Conservation (phyloP, 2,113 vertebrate genomes). For the Mustela nigripes region DNA sequence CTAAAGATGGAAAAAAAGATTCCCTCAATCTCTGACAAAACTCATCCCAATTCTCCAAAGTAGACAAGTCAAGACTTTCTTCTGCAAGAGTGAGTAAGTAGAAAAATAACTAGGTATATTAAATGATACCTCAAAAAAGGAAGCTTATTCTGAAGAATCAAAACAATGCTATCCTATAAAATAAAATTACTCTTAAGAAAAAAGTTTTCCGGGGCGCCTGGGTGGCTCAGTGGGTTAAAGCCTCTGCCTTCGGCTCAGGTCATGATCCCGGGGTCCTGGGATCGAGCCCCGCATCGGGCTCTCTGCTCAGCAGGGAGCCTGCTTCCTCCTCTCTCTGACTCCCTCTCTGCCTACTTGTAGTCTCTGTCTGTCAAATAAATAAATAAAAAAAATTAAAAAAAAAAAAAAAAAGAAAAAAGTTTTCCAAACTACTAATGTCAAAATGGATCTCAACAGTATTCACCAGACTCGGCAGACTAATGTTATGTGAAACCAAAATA, state of each 20-base stretch:
- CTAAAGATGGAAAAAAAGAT: neutral
- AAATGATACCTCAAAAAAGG: slow-evolving; percentile 9
- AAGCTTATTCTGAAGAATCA: neutral
- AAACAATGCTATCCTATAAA: neutral
- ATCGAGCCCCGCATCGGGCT: too few species aligned
- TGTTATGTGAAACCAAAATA: neutral
- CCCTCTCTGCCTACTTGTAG: too few species aligned
- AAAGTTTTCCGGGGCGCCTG: neutral
- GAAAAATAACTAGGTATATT: neutral
- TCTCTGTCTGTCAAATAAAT: too few species aligned
- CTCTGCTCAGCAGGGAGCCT: too few species aligned
- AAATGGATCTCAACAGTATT: neutral
- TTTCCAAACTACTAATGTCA: slow-evolving; percentile 35
- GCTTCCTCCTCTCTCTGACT: too few species aligned
- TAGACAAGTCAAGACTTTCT: neutral
- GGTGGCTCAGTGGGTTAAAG: too few species aligned
- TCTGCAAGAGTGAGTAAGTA: neutral
- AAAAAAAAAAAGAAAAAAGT: slow-evolving; percentile 45
- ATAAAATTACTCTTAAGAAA: slow-evolving; percentile 32
- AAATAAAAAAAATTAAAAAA: neutral
- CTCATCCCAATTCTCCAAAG: neutral
- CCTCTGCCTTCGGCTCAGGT: too few species aligned
- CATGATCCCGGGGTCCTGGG: too few species aligned
- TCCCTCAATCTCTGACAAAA: neutral
- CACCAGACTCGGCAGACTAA: slow-evolving; percentile 8